Evolutionary conservation across 2,797 vertebrate species (phyloP).

Genomic region (Chrysocyon brachyurus): DNA sequence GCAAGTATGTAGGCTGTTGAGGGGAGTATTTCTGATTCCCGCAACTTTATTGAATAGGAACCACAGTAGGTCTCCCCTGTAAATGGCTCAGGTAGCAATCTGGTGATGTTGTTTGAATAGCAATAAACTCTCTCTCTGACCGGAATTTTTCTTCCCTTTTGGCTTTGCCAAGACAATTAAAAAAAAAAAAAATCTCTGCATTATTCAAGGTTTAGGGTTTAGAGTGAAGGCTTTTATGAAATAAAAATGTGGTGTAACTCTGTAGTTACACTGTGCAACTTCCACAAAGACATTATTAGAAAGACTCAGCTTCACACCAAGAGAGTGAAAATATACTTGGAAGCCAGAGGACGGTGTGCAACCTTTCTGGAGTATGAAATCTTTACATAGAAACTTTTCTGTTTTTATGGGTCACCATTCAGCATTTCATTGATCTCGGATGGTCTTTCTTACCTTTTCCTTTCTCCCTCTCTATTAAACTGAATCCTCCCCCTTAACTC

Average conservation of each 20-base stretch:
- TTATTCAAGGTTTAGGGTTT: not conserved
- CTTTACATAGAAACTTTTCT: not conserved
- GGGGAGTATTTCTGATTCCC: not conserved
- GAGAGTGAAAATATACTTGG: not conserved
- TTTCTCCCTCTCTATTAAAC: not conserved
- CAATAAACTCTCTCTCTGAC: not conserved
- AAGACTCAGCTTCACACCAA: not conserved
- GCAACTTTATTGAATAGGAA: not conserved
- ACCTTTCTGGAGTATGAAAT: not conserved
- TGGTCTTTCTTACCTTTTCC: not conserved
- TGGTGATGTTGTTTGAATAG: not conserved
- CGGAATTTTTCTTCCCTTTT: not conserved
- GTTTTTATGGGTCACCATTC: not conserved
- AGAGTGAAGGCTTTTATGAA: constrained; percentile 1
- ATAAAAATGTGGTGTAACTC: not conserved
- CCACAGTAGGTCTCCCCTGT: not conserved
- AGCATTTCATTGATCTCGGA: not conserved
- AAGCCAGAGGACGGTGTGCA: not conserved
- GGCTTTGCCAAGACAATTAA: not conserved
- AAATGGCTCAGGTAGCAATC: not conserved
- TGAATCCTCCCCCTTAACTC: not conserved
- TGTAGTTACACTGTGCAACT: not conserved
- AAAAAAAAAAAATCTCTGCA: not conserved
- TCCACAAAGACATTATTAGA: not conserved
- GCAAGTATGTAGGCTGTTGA: not conserved